These are phyloP conservation scores for Etheostoma nigrum DNA, from an alignment of 2,797 vertebrate genomes.

Conservation along the genomic window DNA sequence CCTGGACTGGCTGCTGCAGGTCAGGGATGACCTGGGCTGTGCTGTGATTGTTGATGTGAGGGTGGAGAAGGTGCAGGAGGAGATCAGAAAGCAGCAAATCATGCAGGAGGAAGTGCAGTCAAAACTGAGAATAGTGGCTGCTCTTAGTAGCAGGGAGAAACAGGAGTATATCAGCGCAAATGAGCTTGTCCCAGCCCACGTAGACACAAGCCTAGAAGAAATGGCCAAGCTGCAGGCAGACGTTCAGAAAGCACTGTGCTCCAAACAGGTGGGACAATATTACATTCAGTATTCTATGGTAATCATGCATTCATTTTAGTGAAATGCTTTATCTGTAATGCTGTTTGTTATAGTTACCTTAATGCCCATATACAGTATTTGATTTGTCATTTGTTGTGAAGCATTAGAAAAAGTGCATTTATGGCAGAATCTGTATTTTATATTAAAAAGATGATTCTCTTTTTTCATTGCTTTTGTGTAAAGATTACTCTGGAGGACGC, in stretches of 20 bases:
- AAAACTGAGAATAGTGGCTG: slow-evolving; percentile 93
- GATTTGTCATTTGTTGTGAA: background rate
- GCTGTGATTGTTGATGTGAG: slow-evolving; percentile 89
- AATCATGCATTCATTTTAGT: background rate
- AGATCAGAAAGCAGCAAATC: slow-evolving; percentile 96
- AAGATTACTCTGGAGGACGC: slow-evolving; percentile 91
- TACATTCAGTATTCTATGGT: background rate
- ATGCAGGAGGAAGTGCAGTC: slow-evolving; percentile 98
- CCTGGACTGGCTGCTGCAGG: slow-evolving; percentile 92
- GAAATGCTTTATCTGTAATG: background rate
- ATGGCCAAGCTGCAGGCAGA: slow-evolving; percentile 91
- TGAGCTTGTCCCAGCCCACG: slow-evolving; percentile 90
- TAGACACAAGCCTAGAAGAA: slow-evolving; percentile 90
- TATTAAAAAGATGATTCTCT: background rate
- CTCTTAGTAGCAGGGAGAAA: slow-evolving; percentile 92
- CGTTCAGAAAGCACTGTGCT: slow-evolving; percentile 89
- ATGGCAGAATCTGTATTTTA: background rate
- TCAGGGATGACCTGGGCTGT: slow-evolving; percentile 88
- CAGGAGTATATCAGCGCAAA: slow-evolving; percentile 91
- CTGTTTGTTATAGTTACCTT: background rate
- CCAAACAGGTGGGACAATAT: slow-evolving; percentile 88
- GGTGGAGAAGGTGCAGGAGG: slow-evolving; percentile 94
- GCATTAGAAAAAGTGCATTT: background rate
- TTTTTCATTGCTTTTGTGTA: slow-evolving; percentile 6
- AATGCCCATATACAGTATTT: background rate